Percentiles rank a stretch among this genome's conserved stretches.
Evolutionary conservation across 2,888 invertebrate species (phyloP).

Genomic region (Drosophila setosimentum): DNA sequence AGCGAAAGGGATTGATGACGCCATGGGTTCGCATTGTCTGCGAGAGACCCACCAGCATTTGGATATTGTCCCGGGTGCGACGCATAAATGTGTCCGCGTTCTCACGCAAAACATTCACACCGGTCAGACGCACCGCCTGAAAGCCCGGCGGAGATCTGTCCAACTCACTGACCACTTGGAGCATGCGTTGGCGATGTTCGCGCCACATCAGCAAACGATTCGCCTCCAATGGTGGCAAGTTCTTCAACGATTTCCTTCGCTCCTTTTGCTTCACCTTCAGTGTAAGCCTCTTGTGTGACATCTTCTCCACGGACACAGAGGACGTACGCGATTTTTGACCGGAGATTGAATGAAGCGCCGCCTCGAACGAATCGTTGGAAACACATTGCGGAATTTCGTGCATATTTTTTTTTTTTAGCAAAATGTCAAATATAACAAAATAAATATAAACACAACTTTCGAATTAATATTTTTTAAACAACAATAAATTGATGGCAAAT

Average conservation of each 20-base stretch:
- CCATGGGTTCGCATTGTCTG: constrained; percentile 48
- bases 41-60: constrained; percentile 39
- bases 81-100: constrained; percentile 59
- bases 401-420: constrained; percentile 11
- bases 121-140: constrained; percentile 56
- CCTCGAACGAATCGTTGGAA: neutral
- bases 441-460: neutral
- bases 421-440: neutral
- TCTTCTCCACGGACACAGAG: neutral
- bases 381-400: constrained; percentile 41
- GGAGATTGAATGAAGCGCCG: neutral
- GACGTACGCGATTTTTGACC: neutral
- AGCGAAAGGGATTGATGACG: constrained; percentile 41
- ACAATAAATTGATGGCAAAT: neutral
- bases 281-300: neutral
- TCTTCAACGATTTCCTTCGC: neutral
- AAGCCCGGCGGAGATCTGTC: constrained; percentile 45
- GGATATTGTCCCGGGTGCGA: constrained; percentile 62
- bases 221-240: neutral
- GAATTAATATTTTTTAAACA: neutral
- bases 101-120: constrained; percentile 40
- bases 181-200: constrained; percentile 57
- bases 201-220: constrained; percentile 39
- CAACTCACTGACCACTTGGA: constrained; percentile 27
- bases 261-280: neutral